These are phyloP conservation scores for Enteromius radiatus DNA, from an alignment of 2,797 vertebrate species.

Conservation along the genomic window DNA sequence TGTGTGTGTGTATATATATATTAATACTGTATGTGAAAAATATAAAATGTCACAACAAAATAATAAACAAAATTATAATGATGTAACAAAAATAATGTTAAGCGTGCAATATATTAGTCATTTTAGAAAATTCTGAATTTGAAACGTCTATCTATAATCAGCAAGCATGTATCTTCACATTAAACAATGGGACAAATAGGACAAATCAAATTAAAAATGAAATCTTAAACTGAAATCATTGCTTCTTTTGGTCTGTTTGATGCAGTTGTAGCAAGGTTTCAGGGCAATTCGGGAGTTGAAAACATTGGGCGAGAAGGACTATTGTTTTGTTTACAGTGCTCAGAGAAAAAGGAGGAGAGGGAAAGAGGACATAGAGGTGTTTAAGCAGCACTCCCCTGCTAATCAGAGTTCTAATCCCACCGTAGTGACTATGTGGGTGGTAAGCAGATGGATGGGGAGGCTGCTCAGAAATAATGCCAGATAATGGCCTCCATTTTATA, in stretches of 20 bases:
- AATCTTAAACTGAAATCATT: neutral
- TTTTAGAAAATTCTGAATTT: neutral
- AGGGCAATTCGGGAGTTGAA: constrained; percentile 2
- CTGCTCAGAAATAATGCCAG: constrained; percentile 82
- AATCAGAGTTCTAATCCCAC: constrained; percentile 82
- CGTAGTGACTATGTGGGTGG: constrained; percentile 81
- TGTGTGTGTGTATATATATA: neutral
- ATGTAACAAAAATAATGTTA: neutral
- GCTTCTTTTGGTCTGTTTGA: neutral
- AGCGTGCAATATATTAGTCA: neutral
- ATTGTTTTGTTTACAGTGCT: constrained; percentile 27
- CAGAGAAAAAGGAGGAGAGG: constrained; percentile 33
- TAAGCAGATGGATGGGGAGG: constrained; percentile 80
- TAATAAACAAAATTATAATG: neutral
- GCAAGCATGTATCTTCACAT: neutral
- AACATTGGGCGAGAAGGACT: neutral
- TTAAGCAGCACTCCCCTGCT: constrained; percentile 80
- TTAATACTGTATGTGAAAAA: neutral
- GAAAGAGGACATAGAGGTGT: constrained; percentile 73
- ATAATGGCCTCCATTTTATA: constrained; percentile 88
- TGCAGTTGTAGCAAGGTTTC: neutral
- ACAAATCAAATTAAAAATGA: neutral
- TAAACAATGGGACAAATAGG: neutral
- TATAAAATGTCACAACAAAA: neutral
- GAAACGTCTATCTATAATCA: neutral